Conservation (phyloP, 1,140 invertebrate species). For the Anadara kagoshimensis region DNA sequence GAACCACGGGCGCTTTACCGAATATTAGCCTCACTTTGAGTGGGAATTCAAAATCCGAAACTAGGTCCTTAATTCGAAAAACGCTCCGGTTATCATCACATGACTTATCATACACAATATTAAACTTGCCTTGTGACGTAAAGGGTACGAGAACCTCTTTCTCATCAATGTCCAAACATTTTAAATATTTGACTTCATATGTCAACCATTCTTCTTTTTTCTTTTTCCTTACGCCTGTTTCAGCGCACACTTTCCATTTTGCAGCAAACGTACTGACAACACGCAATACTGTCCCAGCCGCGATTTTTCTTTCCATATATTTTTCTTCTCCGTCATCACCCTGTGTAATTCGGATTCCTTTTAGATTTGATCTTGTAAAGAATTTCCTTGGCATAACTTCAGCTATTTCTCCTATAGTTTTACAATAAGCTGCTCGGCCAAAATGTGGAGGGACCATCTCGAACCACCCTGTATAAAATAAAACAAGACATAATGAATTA, state of each 20-base stretch:
- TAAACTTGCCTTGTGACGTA: constrained; percentile 60
- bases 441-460: constrained; percentile 64
- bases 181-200: constrained; percentile 60
- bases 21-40: constrained; percentile 62
- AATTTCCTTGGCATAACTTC: constrained; percentile 56
- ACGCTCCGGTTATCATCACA: constrained; percentile 49
- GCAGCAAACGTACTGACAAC: constrained; percentile 55
- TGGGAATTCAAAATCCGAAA: constrained; percentile 55
- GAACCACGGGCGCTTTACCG: constrained; percentile 63
- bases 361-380: constrained; percentile 62
- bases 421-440: constrained; percentile 48
- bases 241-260: constrained; percentile 60
- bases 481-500: not conserved
- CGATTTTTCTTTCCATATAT: constrained; percentile 60
- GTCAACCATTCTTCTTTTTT: constrained; percentile 58
- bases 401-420: constrained; percentile 58
- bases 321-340: constrained; percentile 41
- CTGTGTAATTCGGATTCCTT: constrained; percentile 50
- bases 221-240: constrained; percentile 57
- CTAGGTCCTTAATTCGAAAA: constrained; percentile 63
- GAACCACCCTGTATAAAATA: constrained; percentile 59
- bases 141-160: constrained; percentile 59
- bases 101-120: constrained; percentile 59
- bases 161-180: constrained; percentile 56
- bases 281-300: constrained; percentile 52